Evolutionary conservation across 2,797 vertebrate genomes (phyloP).

Genomic region (Artibeus jamaicensis): DNA sequence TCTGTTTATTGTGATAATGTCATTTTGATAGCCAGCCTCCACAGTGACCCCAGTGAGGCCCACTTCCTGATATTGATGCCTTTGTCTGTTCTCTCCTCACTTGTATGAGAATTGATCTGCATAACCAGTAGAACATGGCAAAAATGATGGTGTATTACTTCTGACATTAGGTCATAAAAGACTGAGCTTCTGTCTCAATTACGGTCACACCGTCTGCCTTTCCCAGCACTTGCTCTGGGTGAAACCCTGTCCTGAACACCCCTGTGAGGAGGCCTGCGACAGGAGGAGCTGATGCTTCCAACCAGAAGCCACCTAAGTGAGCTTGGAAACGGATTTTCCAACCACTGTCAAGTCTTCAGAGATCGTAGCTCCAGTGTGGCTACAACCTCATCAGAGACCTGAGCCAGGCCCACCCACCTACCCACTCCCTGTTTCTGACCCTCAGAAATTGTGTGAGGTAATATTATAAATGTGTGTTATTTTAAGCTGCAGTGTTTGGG

Average conservation of each 20-base stretch:
- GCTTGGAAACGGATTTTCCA: not conserved
- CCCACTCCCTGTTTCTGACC: not conserved
- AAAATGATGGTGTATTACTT: not conserved
- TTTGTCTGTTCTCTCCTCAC: not conserved
- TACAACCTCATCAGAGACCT: not conserved
- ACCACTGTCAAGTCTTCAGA: not conserved
- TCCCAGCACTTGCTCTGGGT: not conserved
- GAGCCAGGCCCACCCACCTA: not conserved
- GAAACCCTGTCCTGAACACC: not conserved
- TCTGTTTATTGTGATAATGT: not conserved
- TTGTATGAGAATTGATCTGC: not conserved
- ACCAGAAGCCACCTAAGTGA: not conserved
- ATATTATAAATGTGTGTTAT: not conserved
- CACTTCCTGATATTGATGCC: not conserved
- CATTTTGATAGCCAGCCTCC: not conserved
- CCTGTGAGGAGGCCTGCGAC: not conserved
- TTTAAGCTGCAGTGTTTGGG: not conserved
- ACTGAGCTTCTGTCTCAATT: not conserved
- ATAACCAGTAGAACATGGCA: not conserved
- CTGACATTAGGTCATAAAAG: not conserved
- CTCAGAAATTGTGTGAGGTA: not conserved
- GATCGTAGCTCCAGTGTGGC: not conserved
- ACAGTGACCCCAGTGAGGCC: not conserved
- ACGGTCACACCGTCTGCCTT: not conserved
- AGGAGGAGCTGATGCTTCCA: not conserved